These are phyloP conservation scores for Danaus melanippus DNA, from an alignment of 1,140 invertebrate genomes.

Conservation along the genomic window DNA sequence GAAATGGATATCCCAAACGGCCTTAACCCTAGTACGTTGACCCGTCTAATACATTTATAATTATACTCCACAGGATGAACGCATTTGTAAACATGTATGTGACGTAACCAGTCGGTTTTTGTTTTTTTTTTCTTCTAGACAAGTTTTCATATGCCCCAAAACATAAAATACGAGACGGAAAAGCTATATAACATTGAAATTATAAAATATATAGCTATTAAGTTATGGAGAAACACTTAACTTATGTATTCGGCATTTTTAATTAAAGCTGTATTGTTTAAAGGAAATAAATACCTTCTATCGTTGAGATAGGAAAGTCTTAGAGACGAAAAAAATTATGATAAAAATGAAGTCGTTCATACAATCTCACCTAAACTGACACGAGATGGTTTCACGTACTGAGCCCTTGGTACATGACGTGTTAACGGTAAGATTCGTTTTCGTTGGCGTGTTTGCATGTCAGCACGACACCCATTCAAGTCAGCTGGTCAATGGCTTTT, in stretches of 20 bases:
- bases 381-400: too few relatives aligned
- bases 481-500: conserved; percentile 32
- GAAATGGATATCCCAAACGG: conserved; percentile 17
- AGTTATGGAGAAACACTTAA: too few relatives aligned
- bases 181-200: too few relatives aligned
- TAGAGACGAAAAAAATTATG: too few relatives aligned
- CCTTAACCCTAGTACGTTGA: conserved; percentile 46
- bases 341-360: too few relatives aligned
- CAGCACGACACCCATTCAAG: conserved; percentile 29
- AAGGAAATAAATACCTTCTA: too few relatives aligned
- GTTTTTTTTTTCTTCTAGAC: conserved; percentile 10
- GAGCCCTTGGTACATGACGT: conserved; percentile 21
- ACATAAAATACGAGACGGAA: too few relatives aligned
- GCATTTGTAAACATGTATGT: conserved; percentile 50
- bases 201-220: too few relatives aligned
- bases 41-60: conserved; percentile 62
- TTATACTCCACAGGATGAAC: conserved; percentile 39
- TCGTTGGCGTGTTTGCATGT: conserved; percentile 33
- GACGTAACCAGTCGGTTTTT: conserved; percentile 37
- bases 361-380: too few relatives aligned
- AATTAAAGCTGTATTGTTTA: too few relatives aligned
- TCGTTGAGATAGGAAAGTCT: too few relatives aligned
- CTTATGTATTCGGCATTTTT: too few relatives aligned
- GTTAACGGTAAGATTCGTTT: conserved; percentile 29
- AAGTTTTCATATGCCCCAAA: not conserved